Evolutionary conservation across 2,113 vertebrate genomes (phyloP), one percentile per base, ranked within the genome.

Genomic region (Leucoraja erinaceus): DNA sequence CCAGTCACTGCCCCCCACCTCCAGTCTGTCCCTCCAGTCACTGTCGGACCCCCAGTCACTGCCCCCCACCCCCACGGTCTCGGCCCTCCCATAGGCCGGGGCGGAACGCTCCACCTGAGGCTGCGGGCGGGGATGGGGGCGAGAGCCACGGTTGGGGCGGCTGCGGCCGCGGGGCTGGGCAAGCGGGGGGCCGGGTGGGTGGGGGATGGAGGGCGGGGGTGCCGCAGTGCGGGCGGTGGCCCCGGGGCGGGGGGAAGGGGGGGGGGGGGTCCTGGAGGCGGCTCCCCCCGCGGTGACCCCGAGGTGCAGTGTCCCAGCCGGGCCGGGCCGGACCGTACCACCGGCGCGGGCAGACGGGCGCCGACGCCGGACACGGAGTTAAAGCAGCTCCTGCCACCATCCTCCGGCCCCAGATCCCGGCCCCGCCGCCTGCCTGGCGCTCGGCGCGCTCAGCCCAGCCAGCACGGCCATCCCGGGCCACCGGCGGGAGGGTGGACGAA

Each of bases 241-340:
- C 63, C 86, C 76, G 63, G 92, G 61, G 20, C 54, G 91, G 47
- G 91, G 47, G 28, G 22, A n/a, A n/a, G 16, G 33, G 72, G 78
- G 93, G 16, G 33, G 72, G 78, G 93, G 31, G 78, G 70, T 68
- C 54, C 66, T 59, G 28, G 63, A 28, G 28, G 74, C 75, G 93
- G 59, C 93, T 95, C 96, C 96, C 96, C 96, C 95, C 94, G 94
- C 94, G 94, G 95, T 95, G 96, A 96, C 95, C 96, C 94, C 94
- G 95, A 96, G 95, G 95, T 97, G 96, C 94, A 94, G 95, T 0
- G 96, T 96, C 95, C 97, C 97, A 96, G 79, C 79, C 79, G 47
- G 11, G 95, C 95, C 96, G 97, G 97, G 95, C 95, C 96, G 97
- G 97, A 97, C 96, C 95, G 96, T 97, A 97, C 97, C 97, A 97